Percentiles rank a stretch among this genome's conserved stretches.
Conservation (phyloP, 2,113 vertebrate genomes). For the Suricata suricatta region DNA sequence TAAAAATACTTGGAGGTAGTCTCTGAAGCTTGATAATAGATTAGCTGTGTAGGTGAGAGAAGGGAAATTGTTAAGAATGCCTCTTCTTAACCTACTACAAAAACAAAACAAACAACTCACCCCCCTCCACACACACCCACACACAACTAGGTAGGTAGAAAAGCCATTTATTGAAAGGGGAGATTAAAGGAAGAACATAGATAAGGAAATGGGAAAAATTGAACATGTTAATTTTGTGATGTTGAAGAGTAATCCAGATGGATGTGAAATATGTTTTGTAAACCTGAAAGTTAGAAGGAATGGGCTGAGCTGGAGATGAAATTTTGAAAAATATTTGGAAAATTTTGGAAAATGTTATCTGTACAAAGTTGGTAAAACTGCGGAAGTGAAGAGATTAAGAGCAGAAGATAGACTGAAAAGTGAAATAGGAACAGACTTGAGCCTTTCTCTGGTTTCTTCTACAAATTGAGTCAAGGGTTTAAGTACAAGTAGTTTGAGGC, state of each 20-base stretch:
- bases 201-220: neutral
- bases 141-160: too few species aligned
- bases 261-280: neutral
- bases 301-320: neutral
- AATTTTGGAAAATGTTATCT: neutral
- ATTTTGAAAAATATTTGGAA: neutral
- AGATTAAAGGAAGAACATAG: neutral
- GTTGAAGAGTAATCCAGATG: neutral
- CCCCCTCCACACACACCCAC: too few species aligned
- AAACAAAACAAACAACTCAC: neutral
- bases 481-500: neutral
- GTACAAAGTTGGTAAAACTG: neutral
- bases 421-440: neutral
- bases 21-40: neutral
- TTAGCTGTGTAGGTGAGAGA: neutral
- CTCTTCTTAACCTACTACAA: neutral
- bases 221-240: neutral
- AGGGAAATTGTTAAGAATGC: neutral
- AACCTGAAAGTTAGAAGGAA: neutral
- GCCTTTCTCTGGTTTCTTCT: neutral
- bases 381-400: neutral
- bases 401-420: neutral
- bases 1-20: neutral
- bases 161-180: neutral
- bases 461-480: neutral